Evolutionary conservation across 2,888 invertebrate species (phyloP).

Genomic region (Uloborus plumipes): DNA sequence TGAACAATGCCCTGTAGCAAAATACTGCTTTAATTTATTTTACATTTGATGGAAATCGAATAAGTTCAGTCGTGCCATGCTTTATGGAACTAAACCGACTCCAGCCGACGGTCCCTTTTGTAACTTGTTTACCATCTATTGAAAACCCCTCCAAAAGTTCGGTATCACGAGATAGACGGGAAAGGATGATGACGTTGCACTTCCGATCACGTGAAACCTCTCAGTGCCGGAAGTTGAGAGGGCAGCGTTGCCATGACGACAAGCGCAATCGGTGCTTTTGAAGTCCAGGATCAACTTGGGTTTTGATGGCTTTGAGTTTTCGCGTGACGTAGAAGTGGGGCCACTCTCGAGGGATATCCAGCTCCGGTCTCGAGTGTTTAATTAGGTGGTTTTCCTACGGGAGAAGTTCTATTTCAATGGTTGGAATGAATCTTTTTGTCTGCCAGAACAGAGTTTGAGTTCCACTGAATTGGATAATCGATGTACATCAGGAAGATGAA

Average conservation of each 20-base stretch:
- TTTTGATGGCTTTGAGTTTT: constrained; percentile 26
- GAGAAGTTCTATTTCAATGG: no score
- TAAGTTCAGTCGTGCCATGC: no score
- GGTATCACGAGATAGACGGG: constrained; percentile 38
- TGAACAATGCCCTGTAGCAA: no score
- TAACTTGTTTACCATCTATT: constrained; percentile 45
- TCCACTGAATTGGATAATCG: no score
- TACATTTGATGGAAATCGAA: no score
- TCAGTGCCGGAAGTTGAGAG: constrained; percentile 52
- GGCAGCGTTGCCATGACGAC: constrained; percentile 33
- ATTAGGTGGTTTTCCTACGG: constrained; percentile 15
- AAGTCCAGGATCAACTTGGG: constrained; percentile 46
- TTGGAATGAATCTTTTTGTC: no score
- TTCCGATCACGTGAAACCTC: constrained; percentile 63
- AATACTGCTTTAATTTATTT: no score
- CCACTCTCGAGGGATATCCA: constrained; percentile 14
- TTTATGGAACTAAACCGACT: no score
- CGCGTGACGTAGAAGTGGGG: constrained; percentile 18
- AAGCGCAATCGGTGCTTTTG: constrained; percentile 32
- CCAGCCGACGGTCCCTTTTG: no score
- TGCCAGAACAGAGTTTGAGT: no score
- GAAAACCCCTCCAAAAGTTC: constrained; percentile 57
- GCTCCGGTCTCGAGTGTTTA: constrained; percentile 19
- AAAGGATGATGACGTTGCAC: constrained; percentile 44
- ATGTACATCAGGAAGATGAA: no score